A percentile compares a stretch with the other conserved stretches of the same genome.
Conservation (phyloP, 1,140 invertebrate species). For the Drosophila albomicans region DNA sequence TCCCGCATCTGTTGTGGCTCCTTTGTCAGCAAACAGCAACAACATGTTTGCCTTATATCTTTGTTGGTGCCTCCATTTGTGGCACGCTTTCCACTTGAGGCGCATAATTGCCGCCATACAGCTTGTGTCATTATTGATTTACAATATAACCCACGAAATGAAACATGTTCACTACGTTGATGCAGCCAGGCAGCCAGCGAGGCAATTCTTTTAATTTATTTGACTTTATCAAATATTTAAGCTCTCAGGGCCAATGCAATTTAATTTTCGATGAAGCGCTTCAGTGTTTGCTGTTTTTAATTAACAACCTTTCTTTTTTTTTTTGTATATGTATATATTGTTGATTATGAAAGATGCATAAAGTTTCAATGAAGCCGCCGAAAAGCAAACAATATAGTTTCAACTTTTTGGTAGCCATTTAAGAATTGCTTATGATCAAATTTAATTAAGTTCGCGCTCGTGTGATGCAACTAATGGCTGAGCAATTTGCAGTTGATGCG, state of each 20-base stretch:
- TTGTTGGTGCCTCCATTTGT: slow-evolving; percentile 17
- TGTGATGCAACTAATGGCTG: slow-evolving; percentile 24
- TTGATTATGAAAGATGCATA: not conserved
- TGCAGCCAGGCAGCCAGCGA: not conserved
- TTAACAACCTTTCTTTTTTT: not conserved
- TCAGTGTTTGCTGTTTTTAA: not conserved
- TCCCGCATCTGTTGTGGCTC: slow-evolving; percentile 21
- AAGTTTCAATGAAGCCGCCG: not conserved
- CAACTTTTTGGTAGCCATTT: not conserved
- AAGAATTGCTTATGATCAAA: slow-evolving; percentile 34
- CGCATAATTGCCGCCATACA: slow-evolving; percentile 50
- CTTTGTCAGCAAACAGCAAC: slow-evolving; percentile 54
- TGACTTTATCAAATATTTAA: slow-evolving; percentile 19
- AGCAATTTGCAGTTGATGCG: slow-evolving; percentile 67
- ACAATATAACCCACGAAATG: slow-evolving; percentile 16
- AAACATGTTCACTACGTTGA: not conserved
- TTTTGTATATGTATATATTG: not conserved
- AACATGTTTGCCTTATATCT: slow-evolving; percentile 33
- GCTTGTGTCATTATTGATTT: slow-evolving; percentile 36
- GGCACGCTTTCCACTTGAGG: slow-evolving; percentile 54
- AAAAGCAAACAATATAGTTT: not conserved
- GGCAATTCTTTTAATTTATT: slow-evolving; percentile 46
- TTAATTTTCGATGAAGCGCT: not conserved
- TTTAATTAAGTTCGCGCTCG: slow-evolving; percentile 60
- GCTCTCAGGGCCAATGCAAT: not conserved